Evolutionary conservation across 2,113 vertebrate genomes (phyloP), one percentile per base, ranked within the genome.

Genomic region (Alligator mississippiensis): DNA sequence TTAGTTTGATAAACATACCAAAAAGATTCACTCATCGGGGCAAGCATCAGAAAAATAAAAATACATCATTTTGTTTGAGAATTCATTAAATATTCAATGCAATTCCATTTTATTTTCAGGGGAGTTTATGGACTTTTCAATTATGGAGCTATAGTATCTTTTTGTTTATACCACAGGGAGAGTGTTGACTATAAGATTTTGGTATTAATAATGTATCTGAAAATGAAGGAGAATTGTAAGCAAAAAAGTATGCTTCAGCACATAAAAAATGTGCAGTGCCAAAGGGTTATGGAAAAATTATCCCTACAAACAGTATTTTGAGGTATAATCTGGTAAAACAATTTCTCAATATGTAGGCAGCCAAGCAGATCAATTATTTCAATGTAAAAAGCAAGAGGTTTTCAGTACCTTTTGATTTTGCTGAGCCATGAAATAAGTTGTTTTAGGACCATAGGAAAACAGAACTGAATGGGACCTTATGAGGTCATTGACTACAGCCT

Each of bases 151-250:
- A 78, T 75, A 61, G 30, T 81, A 64, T 63, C 63, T 77, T 85
- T 94, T 95, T 91, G 17, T 80, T 95, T 94, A 74, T 90, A 15
- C 34, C 84, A 57, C 15, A 70, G 19, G 8, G 15, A 88, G 15
- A 70, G 28, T 87, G 55, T 1, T 85, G 58, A 80, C 62, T 93
- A 62, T 84, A 92, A 92, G 91, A 94, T 91, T 68, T 16, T 80
- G 61, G 2, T 58, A 93, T 97, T 91, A 97, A 94, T 94, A 95
- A 93, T 94, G 58, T 63, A 90, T 84, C 47, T 84, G 34, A 79
- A 95, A 90, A 83, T 88, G 74, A 97, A 97, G 75, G 19, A 58
- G 6, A 95, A 78, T 19, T 4, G 88, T 77, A 83, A 97, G 85
- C 25, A 93, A 78, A 86, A 92, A 91, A 81, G 30, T 84, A 85